These are phyloP conservation scores for Abramis brama DNA, from an alignment of 2,113 vertebrate genomes.

Conservation along the genomic window DNA sequence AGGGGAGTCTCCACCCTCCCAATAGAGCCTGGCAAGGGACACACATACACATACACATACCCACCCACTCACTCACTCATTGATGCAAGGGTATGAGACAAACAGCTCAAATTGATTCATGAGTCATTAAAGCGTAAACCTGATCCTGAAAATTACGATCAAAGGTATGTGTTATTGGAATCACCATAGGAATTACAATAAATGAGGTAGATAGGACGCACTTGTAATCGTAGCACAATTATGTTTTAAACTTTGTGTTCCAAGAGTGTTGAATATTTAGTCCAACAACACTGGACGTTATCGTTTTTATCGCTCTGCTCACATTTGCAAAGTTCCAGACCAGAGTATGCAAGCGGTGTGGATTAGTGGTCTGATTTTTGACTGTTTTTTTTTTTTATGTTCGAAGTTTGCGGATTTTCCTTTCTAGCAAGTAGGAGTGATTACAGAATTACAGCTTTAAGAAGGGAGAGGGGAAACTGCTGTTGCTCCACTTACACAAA, in stretches of 20 bases:
- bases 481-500: neutral
- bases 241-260: neutral
- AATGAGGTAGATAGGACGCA: too few species aligned
- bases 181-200: neutral
- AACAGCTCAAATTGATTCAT: slow-evolving; percentile 43
- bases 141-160: slow-evolving; percentile 30
- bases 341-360: neutral
- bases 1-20: slow-evolving; percentile 64
- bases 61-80: neutral
- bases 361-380: neutral
- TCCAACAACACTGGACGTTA: neutral
- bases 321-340: neutral
- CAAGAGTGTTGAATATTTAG: neutral
- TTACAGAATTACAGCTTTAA: neutral
- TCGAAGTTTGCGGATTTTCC: neutral
- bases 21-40: slow-evolving; percentile 7
- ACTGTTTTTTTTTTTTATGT: neutral
- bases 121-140: slow-evolving; percentile 62
- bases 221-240: neutral
- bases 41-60: slow-evolving; percentile 36
- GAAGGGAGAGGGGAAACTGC: neutral
- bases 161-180: neutral
- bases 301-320: neutral
- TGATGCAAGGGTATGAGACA: slow-evolving; percentile 57
- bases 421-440: neutral